Percentiles rank a stretch among this genome's conserved stretches.
phyloP scores from a whole-genome alignment of 2,888 invertebrate genomes.

The Cantharis lateralis region DNA sequence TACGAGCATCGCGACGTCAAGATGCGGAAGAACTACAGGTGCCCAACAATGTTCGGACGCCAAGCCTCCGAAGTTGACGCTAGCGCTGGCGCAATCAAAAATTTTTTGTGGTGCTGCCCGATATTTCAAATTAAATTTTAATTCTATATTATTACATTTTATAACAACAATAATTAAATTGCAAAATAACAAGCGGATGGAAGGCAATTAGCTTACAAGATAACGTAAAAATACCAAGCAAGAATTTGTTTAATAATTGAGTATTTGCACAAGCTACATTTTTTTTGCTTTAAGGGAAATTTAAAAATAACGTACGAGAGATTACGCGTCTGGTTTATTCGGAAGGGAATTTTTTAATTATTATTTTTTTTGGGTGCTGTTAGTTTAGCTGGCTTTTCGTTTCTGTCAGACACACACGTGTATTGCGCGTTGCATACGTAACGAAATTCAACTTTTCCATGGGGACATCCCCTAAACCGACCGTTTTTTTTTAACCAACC shows the following conservation, averaged over 20 bases:
- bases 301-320: too few relatives aligned
- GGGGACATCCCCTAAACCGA: too few relatives aligned
- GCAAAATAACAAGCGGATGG: neutral
- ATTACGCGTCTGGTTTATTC: too few relatives aligned
- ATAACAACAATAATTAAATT: neutral
- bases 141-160: neutral
- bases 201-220: neutral
- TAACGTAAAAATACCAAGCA: neutral
- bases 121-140: neutral
- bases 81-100: slow-evolving; percentile 29
- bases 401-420: too few relatives aligned
- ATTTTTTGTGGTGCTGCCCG: neutral
- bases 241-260: too few relatives aligned
- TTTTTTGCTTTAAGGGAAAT: too few relatives aligned
- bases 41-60: slow-evolving; percentile 10
- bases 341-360: too few relatives aligned
- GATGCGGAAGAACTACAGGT: slow-evolving; percentile 28
- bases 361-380: too few relatives aligned
- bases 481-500: neutral
- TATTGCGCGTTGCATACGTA: too few relatives aligned
- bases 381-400: too few relatives aligned
- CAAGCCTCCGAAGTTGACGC: slow-evolving; percentile 14
- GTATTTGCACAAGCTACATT: too few relatives aligned
- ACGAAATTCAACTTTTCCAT: too few relatives aligned
- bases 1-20: slow-evolving; percentile 14